A percentile compares a stretch with the other conserved stretches of the same genome.
These are phyloP conservation scores for Pygocentrus nattereri DNA, from an alignment of 2,797 vertebrate genomes.

Conservation along the genomic window DNA sequence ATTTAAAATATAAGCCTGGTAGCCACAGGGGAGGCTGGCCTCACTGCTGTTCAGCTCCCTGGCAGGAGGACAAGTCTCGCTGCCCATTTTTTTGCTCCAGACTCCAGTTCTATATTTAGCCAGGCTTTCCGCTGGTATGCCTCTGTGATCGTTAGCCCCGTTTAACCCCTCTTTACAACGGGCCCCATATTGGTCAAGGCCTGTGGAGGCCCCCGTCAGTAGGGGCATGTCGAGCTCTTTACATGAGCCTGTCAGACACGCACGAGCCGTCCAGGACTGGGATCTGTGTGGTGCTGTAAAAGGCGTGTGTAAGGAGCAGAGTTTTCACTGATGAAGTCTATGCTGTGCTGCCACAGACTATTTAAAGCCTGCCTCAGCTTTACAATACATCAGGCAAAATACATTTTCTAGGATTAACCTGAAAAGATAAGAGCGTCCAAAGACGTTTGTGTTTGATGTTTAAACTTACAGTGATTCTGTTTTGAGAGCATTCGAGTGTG, in stretches of 20 bases:
- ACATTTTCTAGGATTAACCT: no score
- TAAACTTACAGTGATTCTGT: background rate
- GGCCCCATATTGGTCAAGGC: conserved; percentile 52
- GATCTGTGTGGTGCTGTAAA: background rate
- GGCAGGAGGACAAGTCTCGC: conserved; percentile 68
- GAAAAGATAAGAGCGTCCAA: background rate
- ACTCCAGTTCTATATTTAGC: conserved; percentile 84
- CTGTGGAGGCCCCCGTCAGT: conserved; percentile 39
- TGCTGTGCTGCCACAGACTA: background rate
- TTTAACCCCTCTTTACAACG: conserved; percentile 79
- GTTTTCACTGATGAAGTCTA: background rate
- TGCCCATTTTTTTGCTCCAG: conserved; percentile 63
- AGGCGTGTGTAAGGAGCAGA: background rate
- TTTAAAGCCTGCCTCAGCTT: background rate
- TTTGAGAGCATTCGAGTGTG: background rate
- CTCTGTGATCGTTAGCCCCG: conserved; percentile 81
- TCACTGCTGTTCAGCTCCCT: conserved; percentile 70
- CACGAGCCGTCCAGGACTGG: conserved; percentile 30
- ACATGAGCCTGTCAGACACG: conserved; percentile 57
- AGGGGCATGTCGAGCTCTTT: conserved; percentile 38
- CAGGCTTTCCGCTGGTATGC: conserved; percentile 78
- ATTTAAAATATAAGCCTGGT: conserved; percentile 65
- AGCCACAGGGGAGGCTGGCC: conserved; percentile 55
- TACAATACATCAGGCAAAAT: background rate
- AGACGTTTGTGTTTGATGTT: background rate